Evolutionary conservation across 2,797 vertebrate species (phyloP), one percentile per base, ranked within the genome.

Genomic region (Hyperoplus immaculatus): DNA sequence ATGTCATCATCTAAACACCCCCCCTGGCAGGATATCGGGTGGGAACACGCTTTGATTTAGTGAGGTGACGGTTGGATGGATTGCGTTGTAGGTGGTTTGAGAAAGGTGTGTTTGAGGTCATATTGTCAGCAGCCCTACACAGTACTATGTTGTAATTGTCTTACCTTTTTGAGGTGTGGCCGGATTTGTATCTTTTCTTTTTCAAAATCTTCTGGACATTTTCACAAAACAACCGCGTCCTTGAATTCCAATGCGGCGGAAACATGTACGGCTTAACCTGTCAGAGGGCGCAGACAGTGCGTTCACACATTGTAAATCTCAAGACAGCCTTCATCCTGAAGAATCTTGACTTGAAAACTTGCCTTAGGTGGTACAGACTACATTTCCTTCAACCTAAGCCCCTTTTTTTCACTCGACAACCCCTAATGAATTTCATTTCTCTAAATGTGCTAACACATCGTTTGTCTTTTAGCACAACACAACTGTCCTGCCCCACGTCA

Each of bases 261-360:
- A 45, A 84, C 80, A 80, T 56, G 59, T 70, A 42, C 36, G 63
- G 61, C 71, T 88, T 80, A 79, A 71, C 61, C 59, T 85, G 83
- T 82, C 71, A 75, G 47, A 79, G 46, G 61, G 72, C 75, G 71
- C 76, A 82, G 76, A 69, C 69, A 8, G 12, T 18, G 59, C 82
- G 64, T 74, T 88, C 72, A 90, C 81, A 84, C 84, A 54, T 79
- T 81, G 69, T 93, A 93, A 94, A 93, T 94, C 90, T 86, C 84
- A 42, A 78, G 70, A 60, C 75, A 57, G 60, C n/a, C 51, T 78
- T 80, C 63, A 80, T 88, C 81, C 78, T 67, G 55, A 81, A 86
- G 75, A 77, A 78, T 85, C 88, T 72, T 70, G 55, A 70, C 84
- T 77, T 45, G 43, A 45, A 45, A 83, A 57, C 70, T 77, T 18